Base-by-base conservation (phyloP, 1,140 invertebrate genomes). In the Drosophila elegans region DNA sequence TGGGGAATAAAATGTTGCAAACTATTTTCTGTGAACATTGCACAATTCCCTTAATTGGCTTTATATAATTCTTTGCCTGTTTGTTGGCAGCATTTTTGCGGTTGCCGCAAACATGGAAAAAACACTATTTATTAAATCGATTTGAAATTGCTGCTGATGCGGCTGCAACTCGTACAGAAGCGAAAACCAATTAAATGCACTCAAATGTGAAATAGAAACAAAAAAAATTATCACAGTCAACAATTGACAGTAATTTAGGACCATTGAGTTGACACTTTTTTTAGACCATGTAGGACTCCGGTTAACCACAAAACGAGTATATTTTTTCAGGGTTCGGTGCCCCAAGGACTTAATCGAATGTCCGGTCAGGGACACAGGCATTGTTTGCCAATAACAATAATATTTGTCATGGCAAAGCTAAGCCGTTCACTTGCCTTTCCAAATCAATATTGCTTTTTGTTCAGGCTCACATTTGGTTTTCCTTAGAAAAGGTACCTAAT, bases 161-260 rank as follows among this genome's bases (percentile, higher is more conserved):
- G 44, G 64, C 38, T 44, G 46, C 57, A 4, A 29, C 9, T 52
- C 55, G 21, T 16, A 32, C 44, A 12, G n/a, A 48, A 56, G 38
- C 46, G 51, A 81, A 66, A 81, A 78, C 78, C 82, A 86, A 71
- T 86, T 86, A 86, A 85, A 82, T 78, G 52, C 52, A 80, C 76
- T 85, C 61, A 68, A 49, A 69, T 74, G 63, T 77, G 64, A 79
- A 85, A 80, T 76, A 63, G 64, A 56, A 66, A 46, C 12, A 68
- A 21, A 21, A 55, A 48, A 75, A 62, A 62, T 41, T 34, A 59
- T 38, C 25, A 61, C 34, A 61, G 49, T 52, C 63, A 59, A 74
- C 79, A 71, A 67, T 83, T 75, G 63, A 66, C 39, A 45, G 62
- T 54, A 78, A 78, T 82, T 82, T 78, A 82, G 67, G 71, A 36